Evolutionary conservation across 2,113 vertebrate genomes (phyloP).

Genomic region (Siniperca knerii): DNA sequence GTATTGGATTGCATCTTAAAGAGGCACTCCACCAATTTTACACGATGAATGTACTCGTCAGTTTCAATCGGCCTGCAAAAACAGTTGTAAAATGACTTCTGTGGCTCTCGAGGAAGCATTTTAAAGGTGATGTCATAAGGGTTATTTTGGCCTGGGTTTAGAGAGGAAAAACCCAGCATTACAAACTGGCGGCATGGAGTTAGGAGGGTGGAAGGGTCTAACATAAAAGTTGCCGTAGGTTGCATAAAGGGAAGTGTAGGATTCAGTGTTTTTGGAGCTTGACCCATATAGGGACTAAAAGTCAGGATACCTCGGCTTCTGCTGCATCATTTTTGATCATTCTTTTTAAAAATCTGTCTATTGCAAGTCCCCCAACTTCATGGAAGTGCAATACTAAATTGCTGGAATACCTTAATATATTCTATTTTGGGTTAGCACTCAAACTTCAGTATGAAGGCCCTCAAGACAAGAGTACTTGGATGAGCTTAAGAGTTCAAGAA

Average conservation of each 20-base stretch:
- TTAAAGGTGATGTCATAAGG: background rate
- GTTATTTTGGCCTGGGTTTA: background rate
- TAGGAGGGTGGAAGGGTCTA: background rate
- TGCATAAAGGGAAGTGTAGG: background rate
- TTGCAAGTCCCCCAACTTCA: background rate
- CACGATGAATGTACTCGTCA: background rate
- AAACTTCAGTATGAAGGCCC: background rate
- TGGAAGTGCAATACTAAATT: background rate
- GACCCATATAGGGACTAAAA: background rate
- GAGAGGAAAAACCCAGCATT: background rate
- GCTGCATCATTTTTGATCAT: background rate
- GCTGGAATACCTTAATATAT: background rate
- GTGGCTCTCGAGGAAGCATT: too few relatives aligned
- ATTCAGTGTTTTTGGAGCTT: background rate
- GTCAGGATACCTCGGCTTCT: too few relatives aligned
- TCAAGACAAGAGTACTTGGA: conserved; percentile 45
- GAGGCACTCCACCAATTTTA: conserved; percentile 6
- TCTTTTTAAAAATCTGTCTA: background rate
- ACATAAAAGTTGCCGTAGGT: background rate
- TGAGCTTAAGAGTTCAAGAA: conserved; percentile 34
- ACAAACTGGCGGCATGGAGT: background rate
- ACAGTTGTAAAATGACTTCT: too few relatives aligned
- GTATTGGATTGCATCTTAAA: background rate
- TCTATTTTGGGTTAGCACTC: conserved; percentile 2
- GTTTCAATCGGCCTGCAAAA: too few relatives aligned